A percentile compares a stretch with the other conserved stretches of the same genome.
phyloP scores from a whole-genome alignment of 2,797 vertebrate genomes.

The Leuciscus waleckii region DNA sequence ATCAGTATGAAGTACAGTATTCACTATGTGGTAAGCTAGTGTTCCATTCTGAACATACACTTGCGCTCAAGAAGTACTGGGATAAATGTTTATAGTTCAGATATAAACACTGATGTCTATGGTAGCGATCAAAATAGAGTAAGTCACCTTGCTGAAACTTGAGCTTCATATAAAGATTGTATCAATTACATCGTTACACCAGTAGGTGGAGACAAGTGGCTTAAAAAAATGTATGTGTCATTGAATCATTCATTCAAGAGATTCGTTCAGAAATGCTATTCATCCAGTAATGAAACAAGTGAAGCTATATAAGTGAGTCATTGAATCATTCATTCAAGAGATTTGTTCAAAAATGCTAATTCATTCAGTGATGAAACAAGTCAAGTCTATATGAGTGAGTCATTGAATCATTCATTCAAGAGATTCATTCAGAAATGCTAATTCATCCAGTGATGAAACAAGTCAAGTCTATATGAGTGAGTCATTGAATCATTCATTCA shows the following conservation, averaged over 20 bases:
- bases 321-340: no score
- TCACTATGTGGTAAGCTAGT: neutral
- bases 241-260: neutral
- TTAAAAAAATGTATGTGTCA: neutral
- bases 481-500: no score
- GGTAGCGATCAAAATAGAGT: no score
- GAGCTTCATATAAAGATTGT: no score
- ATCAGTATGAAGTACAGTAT: neutral
- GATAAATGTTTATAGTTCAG: no score
- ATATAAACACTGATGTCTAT: no score
- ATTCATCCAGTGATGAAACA: neutral
- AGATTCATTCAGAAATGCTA: neutral
- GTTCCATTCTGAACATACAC: neutral
- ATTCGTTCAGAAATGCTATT: neutral
- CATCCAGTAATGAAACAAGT: neutral
- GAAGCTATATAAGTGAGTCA: neutral
- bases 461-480: neutral
- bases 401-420: neutral
- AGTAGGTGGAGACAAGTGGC: neutral
- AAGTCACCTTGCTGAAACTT: no score
- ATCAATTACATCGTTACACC: neutral
- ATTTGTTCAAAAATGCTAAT: no score
- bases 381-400: no score
- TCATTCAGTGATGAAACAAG: no score
- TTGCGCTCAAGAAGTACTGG: neutral